A percentile compares a stretch with the other conserved stretches of the same genome.
These are phyloP conservation scores for Dryadula phaetusa DNA, from an alignment of 2,888 invertebrate species.

Conservation along the genomic window DNA sequence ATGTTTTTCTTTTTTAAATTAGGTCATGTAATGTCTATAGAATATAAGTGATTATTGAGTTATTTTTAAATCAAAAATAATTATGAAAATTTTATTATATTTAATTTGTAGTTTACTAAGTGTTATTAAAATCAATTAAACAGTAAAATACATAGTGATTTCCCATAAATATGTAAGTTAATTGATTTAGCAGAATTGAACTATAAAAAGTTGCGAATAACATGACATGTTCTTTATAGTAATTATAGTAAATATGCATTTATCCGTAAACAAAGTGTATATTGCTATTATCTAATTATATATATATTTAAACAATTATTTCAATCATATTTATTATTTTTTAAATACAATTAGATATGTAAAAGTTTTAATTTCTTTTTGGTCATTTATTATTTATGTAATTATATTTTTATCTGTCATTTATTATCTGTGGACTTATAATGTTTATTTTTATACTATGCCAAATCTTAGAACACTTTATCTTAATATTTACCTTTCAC, in stretches of 20 bases:
- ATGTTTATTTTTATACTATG: too few species aligned
- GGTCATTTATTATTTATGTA: too few species aligned
- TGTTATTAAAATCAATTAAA: conserved; percentile 15
- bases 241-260: conserved; percentile 10
- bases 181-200: conserved; percentile 37
- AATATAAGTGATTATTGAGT: too few species aligned
- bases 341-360: background rate
- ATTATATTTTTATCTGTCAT: too few species aligned
- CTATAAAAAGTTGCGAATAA: conserved; percentile 20
- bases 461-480: too few species aligned
- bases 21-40: too few species aligned
- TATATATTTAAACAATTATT: too few species aligned
- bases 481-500: too few species aligned
- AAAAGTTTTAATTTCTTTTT: too few species aligned
- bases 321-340: too few species aligned
- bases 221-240: conserved; percentile 21
- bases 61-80: background rate
- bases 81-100: background rate
- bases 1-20: too few species aligned
- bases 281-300: background rate
- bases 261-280: background rate
- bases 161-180: conserved; percentile 20
- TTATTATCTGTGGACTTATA: too few species aligned
- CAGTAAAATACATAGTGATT: conserved; percentile 5
- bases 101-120: background rate